Conservation (phyloP, 2,797 vertebrate species). For the Decapterus maruadsi region DNA sequence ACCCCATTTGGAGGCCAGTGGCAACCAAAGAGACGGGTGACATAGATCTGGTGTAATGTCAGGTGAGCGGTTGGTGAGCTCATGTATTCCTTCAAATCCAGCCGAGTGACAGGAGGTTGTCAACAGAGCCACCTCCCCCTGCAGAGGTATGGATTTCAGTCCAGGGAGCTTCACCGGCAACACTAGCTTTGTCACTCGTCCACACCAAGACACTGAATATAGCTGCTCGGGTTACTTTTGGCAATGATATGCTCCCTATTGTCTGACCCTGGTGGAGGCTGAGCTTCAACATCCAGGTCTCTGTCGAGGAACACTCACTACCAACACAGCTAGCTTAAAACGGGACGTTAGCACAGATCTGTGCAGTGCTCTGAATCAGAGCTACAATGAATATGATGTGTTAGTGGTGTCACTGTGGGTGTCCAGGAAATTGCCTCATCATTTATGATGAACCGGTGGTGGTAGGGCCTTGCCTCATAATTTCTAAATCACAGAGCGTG, state of each 20-base stretch:
- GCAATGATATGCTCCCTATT: slow-evolving; percentile 61
- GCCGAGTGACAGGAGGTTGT: slow-evolving; percentile 61
- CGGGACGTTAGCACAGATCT: slow-evolving; percentile 5
- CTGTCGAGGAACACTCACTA: slow-evolving; percentile 32
- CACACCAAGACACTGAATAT: slow-evolving; percentile 82
- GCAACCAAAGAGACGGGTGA: slow-evolving; percentile 12
- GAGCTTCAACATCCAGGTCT: slow-evolving; percentile 54
- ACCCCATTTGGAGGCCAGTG: background rate
- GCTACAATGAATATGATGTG: background rate
- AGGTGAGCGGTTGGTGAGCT: slow-evolving; percentile 41
- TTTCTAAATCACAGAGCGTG: background rate
- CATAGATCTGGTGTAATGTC: slow-evolving; percentile 10
- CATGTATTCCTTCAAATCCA: slow-evolving; percentile 55
- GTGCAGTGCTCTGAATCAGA: background rate
- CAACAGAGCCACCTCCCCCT: slow-evolving; percentile 52
- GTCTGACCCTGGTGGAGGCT: slow-evolving; percentile 54
- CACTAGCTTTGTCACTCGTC: slow-evolving; percentile 71
- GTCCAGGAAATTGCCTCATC: slow-evolving; percentile 19
- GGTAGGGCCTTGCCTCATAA: slow-evolving; percentile 6
- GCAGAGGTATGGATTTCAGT: slow-evolving; percentile 79
- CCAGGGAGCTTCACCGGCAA: slow-evolving; percentile 59
- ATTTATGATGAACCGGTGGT: background rate
- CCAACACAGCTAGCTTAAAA: background rate
- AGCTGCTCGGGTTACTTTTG: slow-evolving; percentile 81
- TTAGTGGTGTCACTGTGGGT: slow-evolving; percentile 73